Evolutionary conservation across 53 echinoderm and acorn worm species (phyloP), one percentile per base, ranked within the genome.

Genomic region (Antedon mediterranea): DNA sequence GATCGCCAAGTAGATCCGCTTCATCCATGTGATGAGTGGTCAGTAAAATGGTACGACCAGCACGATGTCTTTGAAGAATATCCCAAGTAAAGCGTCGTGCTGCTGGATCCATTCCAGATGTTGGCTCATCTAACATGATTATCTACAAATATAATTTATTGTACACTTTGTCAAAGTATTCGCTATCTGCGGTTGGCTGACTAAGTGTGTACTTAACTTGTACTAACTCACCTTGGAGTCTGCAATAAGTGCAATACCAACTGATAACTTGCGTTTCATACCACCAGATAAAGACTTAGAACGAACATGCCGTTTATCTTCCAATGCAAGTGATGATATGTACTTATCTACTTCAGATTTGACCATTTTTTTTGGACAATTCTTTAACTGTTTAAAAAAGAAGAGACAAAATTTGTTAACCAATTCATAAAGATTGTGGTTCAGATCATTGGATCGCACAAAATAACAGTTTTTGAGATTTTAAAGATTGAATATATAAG

Each of bases 1-100:
- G 89, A 73, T 92, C 92, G 31, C 92, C 92, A 15, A 92, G 84
- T 15, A 92, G 86, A 79, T 92, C 92, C 79, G 92, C 92, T 57
- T 92, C 92, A 44, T 92, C 92, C 92, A 92, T 92, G 75, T 82
- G 82, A 74, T 92, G 92, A 15, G 92, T 92, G 11, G 92, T 92
- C 33, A 92, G 80, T 14, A 92, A 82, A 78, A 92, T 92, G 80
- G 89, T 92, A 7, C 92, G 83, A 43, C 81, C 84, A 26, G 74
- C 75, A 15, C 89, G 84, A 72, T 92, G 92, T 33, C 72, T 76
- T 85, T 92, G 84, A 4, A 92, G 89, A 4, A 92, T 82, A 73
- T 92, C 92, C 92, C 92, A 92, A 34, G 89, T 92, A 76, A 89
- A 92, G 14, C 92, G 85, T 8, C 92, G 81, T 77, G 92, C 92